Percentiles rank a stretch among this genome's conserved stretches.
These are phyloP conservation scores for Pycnomerus fuliginosus DNA, from an alignment of 2,888 invertebrate species.

Conservation along the genomic window DNA sequence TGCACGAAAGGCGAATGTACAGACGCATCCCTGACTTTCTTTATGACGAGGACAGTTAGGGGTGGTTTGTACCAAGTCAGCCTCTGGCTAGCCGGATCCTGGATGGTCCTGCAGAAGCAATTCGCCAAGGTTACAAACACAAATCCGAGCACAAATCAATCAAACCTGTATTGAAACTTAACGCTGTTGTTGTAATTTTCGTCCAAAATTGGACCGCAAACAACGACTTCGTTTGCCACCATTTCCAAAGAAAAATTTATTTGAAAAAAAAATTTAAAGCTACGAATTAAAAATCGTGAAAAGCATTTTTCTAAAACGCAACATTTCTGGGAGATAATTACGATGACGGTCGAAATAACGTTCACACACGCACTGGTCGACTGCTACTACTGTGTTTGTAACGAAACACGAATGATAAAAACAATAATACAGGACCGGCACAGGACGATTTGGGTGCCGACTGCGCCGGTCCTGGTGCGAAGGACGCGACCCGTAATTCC, in stretches of 20 bases:
- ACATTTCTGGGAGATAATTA: no score
- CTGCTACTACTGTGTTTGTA: no score
- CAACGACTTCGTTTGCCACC: slow-evolving; percentile 40
- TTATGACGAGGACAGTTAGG: slow-evolving; percentile 93
- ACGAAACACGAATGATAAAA: slow-evolving; percentile 5
- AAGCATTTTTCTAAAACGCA: no score
- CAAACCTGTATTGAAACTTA: slow-evolving; percentile 26
- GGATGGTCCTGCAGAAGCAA: slow-evolving; percentile 77
- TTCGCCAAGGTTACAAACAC: background rate
- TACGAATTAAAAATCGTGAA: slow-evolving; percentile 1
- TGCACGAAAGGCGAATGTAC: slow-evolving; percentile 90
- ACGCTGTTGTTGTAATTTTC: slow-evolving; percentile 16
- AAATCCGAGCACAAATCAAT: background rate
- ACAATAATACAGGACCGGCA: slow-evolving; percentile 2
- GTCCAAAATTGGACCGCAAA: slow-evolving; percentile 22
- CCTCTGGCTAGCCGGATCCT: slow-evolving; percentile 95
- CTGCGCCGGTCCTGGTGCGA: no score
- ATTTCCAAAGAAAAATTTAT: slow-evolving; percentile 31
- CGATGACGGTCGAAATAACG: no score
- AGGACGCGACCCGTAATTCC: no score
- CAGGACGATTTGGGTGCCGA: no score
- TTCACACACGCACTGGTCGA: no score
- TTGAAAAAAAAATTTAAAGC: slow-evolving; percentile 2
- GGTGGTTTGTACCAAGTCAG: slow-evolving; percentile 97
- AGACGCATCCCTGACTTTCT: slow-evolving; percentile 90